These are phyloP conservation scores for Frankliniella intonsa DNA, from an alignment of 2,888 invertebrate genomes.

Conservation along the genomic window DNA sequence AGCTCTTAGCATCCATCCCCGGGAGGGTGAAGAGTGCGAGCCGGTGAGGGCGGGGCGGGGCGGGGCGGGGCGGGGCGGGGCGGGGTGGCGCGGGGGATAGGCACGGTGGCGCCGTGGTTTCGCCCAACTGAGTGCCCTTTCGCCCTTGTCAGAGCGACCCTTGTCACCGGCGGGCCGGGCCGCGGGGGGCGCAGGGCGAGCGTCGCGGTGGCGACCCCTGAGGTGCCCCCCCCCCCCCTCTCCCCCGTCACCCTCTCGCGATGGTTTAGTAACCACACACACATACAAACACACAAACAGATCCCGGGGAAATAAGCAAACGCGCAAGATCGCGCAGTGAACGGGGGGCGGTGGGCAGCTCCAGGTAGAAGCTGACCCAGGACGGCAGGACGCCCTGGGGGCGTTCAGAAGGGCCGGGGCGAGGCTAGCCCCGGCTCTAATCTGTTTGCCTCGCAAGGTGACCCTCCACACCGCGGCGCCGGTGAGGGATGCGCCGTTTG, in stretches of 20 bases:
- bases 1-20: slow-evolving; percentile 6
- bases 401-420: too few relatives aligned
- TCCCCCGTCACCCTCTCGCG: neutral
- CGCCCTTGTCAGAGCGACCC: slow-evolving; percentile 11
- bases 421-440: too few relatives aligned
- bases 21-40: neutral
- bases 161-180: neutral
- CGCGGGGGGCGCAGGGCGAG: neutral
- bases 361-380: too few relatives aligned
- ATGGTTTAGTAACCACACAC: too few relatives aligned
- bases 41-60: neutral
- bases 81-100: neutral
- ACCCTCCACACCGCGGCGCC: neutral
- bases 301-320: too few relatives aligned
- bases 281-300: too few relatives aligned
- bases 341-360: too few relatives aligned
- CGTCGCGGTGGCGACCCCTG: neutral
- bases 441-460: too few relatives aligned
- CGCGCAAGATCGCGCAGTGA: too few relatives aligned
- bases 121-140: slow-evolving; percentile 16
- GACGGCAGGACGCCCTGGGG: too few relatives aligned
- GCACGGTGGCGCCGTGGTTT: neutral
- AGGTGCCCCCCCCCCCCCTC: neutral
- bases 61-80: too few relatives aligned
- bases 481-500: neutral